Percentiles rank a stretch among this genome's conserved stretches.
These are phyloP conservation scores for Hylyphantes graminicola DNA, from an alignment of 1,140 invertebrate species.

Conservation along the genomic window DNA sequence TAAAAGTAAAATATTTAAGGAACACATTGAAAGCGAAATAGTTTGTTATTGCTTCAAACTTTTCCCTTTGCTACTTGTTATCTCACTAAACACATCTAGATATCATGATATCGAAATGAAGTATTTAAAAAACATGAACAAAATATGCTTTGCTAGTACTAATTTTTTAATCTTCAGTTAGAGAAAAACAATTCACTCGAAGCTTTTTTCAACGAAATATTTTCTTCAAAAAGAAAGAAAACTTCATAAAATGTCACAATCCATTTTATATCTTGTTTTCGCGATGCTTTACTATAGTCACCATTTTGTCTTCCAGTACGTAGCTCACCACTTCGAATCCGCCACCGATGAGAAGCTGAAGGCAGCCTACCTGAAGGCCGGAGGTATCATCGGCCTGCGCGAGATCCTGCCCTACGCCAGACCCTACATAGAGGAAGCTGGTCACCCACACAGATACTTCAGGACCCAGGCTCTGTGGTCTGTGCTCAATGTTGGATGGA, in stretches of 20 bases:
- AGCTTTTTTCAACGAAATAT: too few species aligned
- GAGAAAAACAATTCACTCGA: too few species aligned
- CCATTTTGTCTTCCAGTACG: conserved; percentile 20
- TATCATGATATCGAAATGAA: too few species aligned
- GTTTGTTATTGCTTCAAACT: too few species aligned
- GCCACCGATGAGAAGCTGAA: conserved; percentile 28
- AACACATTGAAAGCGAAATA: too few species aligned
- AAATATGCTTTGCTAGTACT: too few species aligned
- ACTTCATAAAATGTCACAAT: too few species aligned
- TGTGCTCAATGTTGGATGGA: conserved; percentile 16
- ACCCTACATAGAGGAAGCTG: conserved; percentile 34
- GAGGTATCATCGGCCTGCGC: conserved; percentile 50
- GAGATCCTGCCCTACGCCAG: conserved; percentile 38
- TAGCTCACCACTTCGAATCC: conserved; percentile 31
- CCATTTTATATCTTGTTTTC: neutral
- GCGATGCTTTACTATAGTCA: neutral
- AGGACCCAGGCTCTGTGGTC: conserved; percentile 46
- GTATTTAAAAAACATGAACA: too few species aligned
- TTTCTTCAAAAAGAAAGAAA: neutral
- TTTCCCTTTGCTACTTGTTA: too few species aligned
- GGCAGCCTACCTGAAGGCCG: conserved; percentile 27
- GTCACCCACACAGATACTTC: neutral
- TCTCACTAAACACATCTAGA: too few species aligned
- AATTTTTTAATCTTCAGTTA: too few species aligned
- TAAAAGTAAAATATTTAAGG: too few species aligned